A percentile compares a stretch with the other conserved stretches of the same genome.
These are phyloP conservation scores for Camponotus vicinus DNA, from an alignment of 1,140 invertebrate species.

Conservation along the genomic window DNA sequence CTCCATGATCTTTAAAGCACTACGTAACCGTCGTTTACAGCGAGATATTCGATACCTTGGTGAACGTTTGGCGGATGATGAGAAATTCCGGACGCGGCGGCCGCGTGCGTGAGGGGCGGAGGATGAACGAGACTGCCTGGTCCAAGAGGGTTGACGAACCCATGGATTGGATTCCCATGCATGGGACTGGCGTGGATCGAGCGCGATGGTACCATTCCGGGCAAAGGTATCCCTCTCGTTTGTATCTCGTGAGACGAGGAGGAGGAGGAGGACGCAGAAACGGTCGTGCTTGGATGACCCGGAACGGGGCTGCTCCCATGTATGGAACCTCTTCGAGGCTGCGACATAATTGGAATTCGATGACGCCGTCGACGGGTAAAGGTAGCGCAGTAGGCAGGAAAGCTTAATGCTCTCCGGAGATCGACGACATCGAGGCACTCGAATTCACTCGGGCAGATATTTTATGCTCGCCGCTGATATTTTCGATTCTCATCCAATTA, in stretches of 20 bases:
- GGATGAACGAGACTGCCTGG: slow-evolving; percentile 77
- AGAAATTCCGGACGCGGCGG: slow-evolving; percentile 76
- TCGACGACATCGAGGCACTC: slow-evolving; percentile 64
- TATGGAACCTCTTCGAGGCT: slow-evolving; percentile 75
- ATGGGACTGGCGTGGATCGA: slow-evolving; percentile 75
- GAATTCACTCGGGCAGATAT: slow-evolving; percentile 30
- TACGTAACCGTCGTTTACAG: slow-evolving; percentile 12
- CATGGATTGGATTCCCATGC: slow-evolving; percentile 79
- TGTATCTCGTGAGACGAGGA: slow-evolving; percentile 77
- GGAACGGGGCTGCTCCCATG: slow-evolving; percentile 72
- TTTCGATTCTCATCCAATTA: slow-evolving; percentile 40
- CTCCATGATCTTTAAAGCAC: slow-evolving; percentile 44
- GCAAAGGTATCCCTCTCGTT: slow-evolving; percentile 82
- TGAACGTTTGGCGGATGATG: slow-evolving; percentile 77
- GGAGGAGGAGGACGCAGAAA: slow-evolving; percentile 51
- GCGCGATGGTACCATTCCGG: slow-evolving; percentile 80
- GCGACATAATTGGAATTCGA: slow-evolving; percentile 79
- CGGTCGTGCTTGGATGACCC: slow-evolving; percentile 70
- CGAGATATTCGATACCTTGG: slow-evolving; percentile 75
- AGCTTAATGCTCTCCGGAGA: slow-evolving; percentile 64
- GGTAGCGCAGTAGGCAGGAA: not conserved
- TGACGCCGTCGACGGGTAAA: slow-evolving; percentile 66
- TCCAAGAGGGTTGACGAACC: slow-evolving; percentile 83
- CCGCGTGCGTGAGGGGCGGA: slow-evolving; percentile 66
- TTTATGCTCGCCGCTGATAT: slow-evolving; percentile 25